Conservation (phyloP, 37 sponge, comb jelly and placozoan genomes). For the Chondrosia reniformis region DNA sequence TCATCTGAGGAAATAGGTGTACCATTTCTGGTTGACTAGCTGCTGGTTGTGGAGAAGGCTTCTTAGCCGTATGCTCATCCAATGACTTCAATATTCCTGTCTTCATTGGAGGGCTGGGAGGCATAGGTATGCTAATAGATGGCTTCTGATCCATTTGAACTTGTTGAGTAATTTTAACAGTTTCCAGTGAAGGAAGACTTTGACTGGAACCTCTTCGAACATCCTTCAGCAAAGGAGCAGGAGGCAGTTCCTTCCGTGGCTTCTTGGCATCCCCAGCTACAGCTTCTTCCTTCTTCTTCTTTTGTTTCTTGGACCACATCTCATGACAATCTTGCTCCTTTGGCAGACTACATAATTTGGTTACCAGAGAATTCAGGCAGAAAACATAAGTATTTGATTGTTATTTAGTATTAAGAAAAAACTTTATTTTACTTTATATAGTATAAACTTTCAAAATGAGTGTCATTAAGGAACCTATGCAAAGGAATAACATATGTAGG, state of each 20-base stretch:
- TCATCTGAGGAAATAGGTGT: background rate
- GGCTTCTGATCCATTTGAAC: background rate
- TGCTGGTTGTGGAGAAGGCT: background rate
- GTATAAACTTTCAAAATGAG: too few relatives aligned
- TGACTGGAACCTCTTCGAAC: background rate
- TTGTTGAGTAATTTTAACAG: background rate
- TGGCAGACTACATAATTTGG: conserved; percentile 63
- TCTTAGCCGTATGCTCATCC: background rate
- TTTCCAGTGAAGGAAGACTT: background rate
- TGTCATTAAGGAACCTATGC: too few relatives aligned
- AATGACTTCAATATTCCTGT: background rate
- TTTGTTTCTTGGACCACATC: conserved; percentile 84
- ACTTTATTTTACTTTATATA: too few relatives aligned
- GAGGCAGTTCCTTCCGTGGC: background rate
- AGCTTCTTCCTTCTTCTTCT: conserved; percentile 52
- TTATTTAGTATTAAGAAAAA: too few relatives aligned
- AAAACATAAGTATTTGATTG: too few relatives aligned
- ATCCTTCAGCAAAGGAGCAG: background rate
- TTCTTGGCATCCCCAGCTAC: background rate
- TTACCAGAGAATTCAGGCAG: too few relatives aligned
- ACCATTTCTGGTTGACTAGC: background rate
- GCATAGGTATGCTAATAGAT: background rate
- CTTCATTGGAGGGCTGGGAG: background rate
- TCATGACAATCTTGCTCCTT: conserved; percentile 96
- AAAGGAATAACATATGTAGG: too few relatives aligned